Evolutionary conservation across 2,888 invertebrate genomes (phyloP).

Genomic region (Corythucha ciliata): DNA sequence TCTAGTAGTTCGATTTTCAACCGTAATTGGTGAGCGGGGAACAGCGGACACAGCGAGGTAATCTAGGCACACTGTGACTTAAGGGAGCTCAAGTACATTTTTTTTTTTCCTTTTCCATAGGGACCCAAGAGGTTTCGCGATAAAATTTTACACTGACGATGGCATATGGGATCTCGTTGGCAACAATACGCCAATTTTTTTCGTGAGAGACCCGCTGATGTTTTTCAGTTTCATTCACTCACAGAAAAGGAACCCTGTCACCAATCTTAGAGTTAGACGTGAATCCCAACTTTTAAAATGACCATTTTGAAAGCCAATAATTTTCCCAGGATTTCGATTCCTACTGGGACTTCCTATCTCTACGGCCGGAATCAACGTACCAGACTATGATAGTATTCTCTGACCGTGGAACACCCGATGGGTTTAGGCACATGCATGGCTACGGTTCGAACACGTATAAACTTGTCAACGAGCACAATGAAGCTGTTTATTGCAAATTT

Average conservation of each 20-base stretch:
- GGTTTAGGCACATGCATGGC: slow-evolving; percentile 87
- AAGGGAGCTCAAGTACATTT: not conserved
- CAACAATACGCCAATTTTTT: slow-evolving; percentile 88
- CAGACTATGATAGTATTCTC: slow-evolving; percentile 75
- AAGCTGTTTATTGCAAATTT: slow-evolving; percentile 79
- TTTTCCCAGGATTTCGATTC: slow-evolving; percentile 64
- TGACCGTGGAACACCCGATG: slow-evolving; percentile 88
- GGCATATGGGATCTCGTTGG: slow-evolving; percentile 92
- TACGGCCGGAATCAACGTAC: slow-evolving; percentile 79
- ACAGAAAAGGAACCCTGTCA: slow-evolving; percentile 89
- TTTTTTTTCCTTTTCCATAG: slow-evolving; percentile 42
- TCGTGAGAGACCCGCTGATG: slow-evolving; percentile 77
- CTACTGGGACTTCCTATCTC: slow-evolving; percentile 90
- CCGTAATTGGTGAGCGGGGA: slow-evolving; percentile 82
- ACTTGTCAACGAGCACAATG: slow-evolving; percentile 61
- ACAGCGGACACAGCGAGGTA: slow-evolving; percentile 36
- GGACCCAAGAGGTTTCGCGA: slow-evolving; percentile 85
- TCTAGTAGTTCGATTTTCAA: slow-evolving; percentile 70
- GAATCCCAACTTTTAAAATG: not conserved
- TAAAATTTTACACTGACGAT: slow-evolving; percentile 89
- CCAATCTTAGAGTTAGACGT: slow-evolving; percentile 66
- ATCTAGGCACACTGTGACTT: not conserved
- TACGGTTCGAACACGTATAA: slow-evolving; percentile 93
- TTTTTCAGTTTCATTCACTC: slow-evolving; percentile 96
- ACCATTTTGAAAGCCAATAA: not conserved